Conservation (phyloP, 64 coral and sea anemone species). For the Dendronephthya gigantea region DNA sequence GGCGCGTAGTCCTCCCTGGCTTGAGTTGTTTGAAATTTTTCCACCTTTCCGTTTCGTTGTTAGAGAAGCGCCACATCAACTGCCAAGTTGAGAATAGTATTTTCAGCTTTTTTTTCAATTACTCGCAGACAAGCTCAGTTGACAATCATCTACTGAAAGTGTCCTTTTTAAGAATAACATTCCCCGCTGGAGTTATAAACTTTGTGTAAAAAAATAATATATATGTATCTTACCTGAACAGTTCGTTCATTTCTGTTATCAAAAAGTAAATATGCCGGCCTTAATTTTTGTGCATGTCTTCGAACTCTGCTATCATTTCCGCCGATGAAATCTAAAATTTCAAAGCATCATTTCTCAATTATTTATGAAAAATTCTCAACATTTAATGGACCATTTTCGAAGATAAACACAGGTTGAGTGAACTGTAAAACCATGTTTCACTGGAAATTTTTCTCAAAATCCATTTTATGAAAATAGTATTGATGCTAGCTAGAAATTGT, state of each 20-base stretch:
- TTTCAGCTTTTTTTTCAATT: too few species aligned
- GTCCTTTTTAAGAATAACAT: too few species aligned
- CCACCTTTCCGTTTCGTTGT: neutral
- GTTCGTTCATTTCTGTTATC: neutral
- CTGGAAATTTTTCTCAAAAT: too few species aligned
- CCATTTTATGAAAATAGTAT: too few species aligned
- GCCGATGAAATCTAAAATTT: neutral
- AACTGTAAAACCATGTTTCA: too few species aligned
- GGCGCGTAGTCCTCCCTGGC: neutral
- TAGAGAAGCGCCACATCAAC: neutral
- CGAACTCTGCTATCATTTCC: neutral
- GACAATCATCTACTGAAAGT: too few species aligned
- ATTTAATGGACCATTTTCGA: too few species aligned
- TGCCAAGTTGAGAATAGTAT: neutral
- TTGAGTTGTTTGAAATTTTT: neutral
- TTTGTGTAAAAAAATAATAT: too few species aligned
- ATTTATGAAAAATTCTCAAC: neutral
- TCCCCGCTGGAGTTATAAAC: too few species aligned
- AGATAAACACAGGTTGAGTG: too few species aligned
- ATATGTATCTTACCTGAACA: neutral
- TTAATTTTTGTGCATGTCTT: neutral
- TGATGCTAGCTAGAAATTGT: too few species aligned
- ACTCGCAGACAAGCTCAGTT: too few species aligned
- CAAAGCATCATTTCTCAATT: neutral
- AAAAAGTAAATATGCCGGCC: neutral